Evolutionary conservation across 2,113 vertebrate species (phyloP).

Genomic region (Odontesthes bonariensis): DNA sequence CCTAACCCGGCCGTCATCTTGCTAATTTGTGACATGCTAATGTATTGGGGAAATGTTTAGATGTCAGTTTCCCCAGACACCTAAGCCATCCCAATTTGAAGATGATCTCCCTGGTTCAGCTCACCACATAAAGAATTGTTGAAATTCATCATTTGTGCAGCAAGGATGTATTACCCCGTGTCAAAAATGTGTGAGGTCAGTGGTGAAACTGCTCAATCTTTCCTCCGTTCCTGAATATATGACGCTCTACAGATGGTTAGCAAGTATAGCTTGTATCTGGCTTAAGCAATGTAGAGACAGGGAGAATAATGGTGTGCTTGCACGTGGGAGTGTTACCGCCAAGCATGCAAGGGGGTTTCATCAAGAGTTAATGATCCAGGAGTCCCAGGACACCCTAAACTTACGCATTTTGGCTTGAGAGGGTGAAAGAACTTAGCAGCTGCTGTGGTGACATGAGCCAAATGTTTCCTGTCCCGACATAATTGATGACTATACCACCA

Average conservation of each 20-base stretch:
- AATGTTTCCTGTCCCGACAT: constrained; percentile 49
- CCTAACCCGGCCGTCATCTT: constrained; percentile 34
- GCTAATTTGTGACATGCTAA: constrained; percentile 40
- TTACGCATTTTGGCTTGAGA: constrained; percentile 54
- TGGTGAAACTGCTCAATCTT: constrained; percentile 44
- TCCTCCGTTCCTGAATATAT: constrained; percentile 37
- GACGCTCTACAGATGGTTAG: constrained; percentile 56
- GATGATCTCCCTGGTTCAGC: background rate
- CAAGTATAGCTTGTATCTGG: constrained; percentile 26
- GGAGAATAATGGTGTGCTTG: constrained; percentile 48
- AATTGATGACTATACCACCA: constrained; percentile 37
- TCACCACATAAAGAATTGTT: background rate
- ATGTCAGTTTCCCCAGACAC: constrained; percentile 1
- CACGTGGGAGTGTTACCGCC: constrained; percentile 54
- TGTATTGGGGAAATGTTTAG: constrained; percentile 14
- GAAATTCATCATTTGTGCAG: background rate
- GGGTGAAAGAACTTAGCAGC: constrained; percentile 30
- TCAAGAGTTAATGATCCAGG: constrained; percentile 57
- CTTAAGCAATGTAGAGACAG: constrained; percentile 10
- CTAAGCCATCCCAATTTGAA: background rate
- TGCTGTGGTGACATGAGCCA: constrained; percentile 41
- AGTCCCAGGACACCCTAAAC: constrained; percentile 43
- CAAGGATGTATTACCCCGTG: constrained; percentile 33
- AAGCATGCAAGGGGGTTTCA: constrained; percentile 48
- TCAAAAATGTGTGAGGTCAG: constrained; percentile 31